Evolutionary conservation across 2,797 vertebrate species (phyloP).

Genomic region (Diplodus sargus): DNA sequence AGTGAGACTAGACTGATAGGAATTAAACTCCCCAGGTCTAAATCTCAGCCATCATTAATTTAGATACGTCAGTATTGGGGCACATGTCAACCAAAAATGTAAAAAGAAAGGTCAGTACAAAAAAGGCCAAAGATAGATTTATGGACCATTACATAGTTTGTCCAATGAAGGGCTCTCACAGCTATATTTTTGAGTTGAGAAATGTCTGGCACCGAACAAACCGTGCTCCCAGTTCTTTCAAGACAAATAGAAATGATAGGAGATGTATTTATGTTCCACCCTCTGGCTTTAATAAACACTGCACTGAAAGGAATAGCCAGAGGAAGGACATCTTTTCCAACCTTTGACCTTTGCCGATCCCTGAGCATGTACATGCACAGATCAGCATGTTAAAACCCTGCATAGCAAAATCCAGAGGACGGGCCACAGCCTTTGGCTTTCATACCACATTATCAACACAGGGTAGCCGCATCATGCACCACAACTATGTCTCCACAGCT

Average conservation of each 20-base stretch:
- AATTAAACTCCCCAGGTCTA: background rate
- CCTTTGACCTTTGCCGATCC: constrained; percentile 44
- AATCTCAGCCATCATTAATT: background rate
- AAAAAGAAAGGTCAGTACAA: background rate
- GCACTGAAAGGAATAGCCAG: constrained; percentile 3
- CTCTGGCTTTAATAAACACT: background rate
- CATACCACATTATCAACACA: constrained; percentile 48
- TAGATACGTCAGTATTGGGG: background rate
- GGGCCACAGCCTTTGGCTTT: constrained; percentile 54
- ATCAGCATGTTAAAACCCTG: constrained; percentile 33
- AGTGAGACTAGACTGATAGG: background rate
- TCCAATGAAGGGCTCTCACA: background rate
- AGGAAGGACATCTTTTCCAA: constrained; percentile 21
- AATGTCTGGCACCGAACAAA: background rate
- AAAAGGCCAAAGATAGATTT: background rate
- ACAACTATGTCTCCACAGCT: constrained; percentile 54
- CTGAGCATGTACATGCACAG: constrained; percentile 23
- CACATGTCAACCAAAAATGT: background rate
- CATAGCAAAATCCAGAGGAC: constrained; percentile 16
- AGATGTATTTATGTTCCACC: background rate
- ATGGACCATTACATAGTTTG: background rate
- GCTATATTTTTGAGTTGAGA: background rate
- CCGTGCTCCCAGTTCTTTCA: no score
- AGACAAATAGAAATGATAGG: no score
- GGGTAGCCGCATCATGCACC: constrained; percentile 44